Evolutionary conservation across 1,140 invertebrate genomes (phyloP).

Genomic region (Stenopsyche tienmushanensis): DNA sequence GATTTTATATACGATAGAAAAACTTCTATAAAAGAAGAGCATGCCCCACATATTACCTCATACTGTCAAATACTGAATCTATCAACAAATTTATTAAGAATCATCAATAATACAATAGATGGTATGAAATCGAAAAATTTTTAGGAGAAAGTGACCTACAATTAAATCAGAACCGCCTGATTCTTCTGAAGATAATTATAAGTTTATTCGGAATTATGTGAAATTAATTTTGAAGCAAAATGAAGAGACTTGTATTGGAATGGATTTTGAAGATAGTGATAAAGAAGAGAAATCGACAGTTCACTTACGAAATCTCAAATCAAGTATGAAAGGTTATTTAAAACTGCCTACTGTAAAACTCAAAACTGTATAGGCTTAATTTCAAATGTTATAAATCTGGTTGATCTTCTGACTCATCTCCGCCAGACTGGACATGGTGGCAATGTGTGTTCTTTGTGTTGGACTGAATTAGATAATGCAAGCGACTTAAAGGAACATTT

Average conservation of each 20-base stretch:
- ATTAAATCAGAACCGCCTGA: slow-evolving; percentile 15
- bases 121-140: background rate
- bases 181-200: background rate
- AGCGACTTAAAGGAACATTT: slow-evolving; percentile 8
- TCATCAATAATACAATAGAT: background rate
- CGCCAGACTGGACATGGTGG: slow-evolving; percentile 15
- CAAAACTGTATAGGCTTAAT: slow-evolving; percentile 14
- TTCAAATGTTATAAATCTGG: slow-evolving; percentile 22
- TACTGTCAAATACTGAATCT: background rate
- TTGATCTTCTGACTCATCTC: slow-evolving; percentile 12
- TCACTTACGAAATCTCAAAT: background rate
- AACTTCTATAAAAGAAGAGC: slow-evolving; percentile 11
- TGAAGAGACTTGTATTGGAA: background rate
- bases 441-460: slow-evolving; percentile 22
- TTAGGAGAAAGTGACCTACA: background rate
- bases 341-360: slow-evolving; percentile 3
- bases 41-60: slow-evolving; percentile 16
- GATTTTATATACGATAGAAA: slow-evolving; percentile 34
- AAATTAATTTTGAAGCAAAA: background rate
- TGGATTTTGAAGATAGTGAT: background rate
- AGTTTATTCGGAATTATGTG: background rate
- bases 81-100: background rate
- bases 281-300: background rate
- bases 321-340: background rate
- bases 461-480: slow-evolving; percentile 10